Evolutionary conservation across 2,797 vertebrate species (phyloP), one percentile per base, ranked within the genome.

Genomic region (Oceanodroma leucorhoa): DNA sequence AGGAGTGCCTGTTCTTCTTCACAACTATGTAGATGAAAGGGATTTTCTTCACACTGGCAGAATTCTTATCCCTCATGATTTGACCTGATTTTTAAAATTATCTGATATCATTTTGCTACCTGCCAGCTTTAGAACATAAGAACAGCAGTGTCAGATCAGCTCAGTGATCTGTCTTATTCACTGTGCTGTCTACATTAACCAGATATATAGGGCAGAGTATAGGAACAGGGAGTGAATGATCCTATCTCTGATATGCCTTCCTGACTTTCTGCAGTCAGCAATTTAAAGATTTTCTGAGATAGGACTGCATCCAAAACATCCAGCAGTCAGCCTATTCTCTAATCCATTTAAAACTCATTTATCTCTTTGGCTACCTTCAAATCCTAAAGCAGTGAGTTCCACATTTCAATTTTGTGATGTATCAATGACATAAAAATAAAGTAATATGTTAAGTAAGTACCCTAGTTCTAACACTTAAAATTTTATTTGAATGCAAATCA

Each of bases 401-500:
- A 61, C 38, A 46, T 83, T 91, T 86, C 80, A 69, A 32, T 88
- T 88, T 78, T 86, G 38, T 89, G 43, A 58, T 73, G 5, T 60
- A 41, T 72, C 75, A 77, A 54, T 80, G 58, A 77, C 75, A 87
- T 84, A 75, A 88, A 91, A 83, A 83, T 73, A 30, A 90, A 92
- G 64, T 91, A 78, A 71, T 94, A 83, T 23, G 16, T 64, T 69
- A 11, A 92, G 51, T 69, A 11, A 92, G 51, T 86, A 89, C 85
- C 67, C 78, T 92, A 51, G 24, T 78, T 84, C 80, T 90, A 78
- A 82, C 76, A 67, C 77, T 95, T 87, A 61, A 67, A 60, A 66
- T 88, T 77, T 88, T 89, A 89, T 95, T 89, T 92, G 87, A 77
- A 93, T 93, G 84, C 65, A 91, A 95, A 96, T 95, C 65, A 76